These are phyloP conservation scores for Gavialis gangeticus DNA, from an alignment of 2,113 vertebrate genomes.

Conservation along the genomic window DNA sequence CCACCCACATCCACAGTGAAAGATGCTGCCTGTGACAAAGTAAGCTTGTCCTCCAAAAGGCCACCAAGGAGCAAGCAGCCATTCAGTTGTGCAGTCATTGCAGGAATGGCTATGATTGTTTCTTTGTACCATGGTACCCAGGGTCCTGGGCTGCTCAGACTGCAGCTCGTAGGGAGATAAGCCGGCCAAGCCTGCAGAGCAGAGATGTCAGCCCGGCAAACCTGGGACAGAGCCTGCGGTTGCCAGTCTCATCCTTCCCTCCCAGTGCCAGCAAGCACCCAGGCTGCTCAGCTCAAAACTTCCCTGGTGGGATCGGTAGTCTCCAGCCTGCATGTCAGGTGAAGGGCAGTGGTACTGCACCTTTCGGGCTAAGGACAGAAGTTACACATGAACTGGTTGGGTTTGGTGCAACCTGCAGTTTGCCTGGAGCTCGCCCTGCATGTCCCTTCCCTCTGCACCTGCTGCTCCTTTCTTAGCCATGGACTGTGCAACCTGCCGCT, in stretches of 20 bases:
- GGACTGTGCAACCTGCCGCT: background rate
- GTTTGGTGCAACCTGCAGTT: background rate
- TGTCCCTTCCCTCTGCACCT: background rate
- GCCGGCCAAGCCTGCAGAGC: background rate
- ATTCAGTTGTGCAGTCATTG: background rate
- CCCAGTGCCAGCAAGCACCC: background rate
- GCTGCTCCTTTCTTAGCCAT: background rate
- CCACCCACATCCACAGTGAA: background rate
- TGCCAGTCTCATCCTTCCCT: background rate
- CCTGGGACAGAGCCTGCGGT: background rate
- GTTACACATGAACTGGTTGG: no score
- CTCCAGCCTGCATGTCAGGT: background rate
- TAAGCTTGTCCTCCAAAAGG: background rate
- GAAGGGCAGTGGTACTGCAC: background rate
- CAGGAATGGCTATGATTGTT: background rate
- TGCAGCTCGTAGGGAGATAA: no score
- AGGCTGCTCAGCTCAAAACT: background rate
- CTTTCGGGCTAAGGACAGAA: background rate
- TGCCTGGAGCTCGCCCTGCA: background rate
- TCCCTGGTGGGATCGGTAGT: background rate
- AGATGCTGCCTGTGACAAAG: background rate
- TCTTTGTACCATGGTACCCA: no score
- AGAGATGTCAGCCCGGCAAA: background rate
- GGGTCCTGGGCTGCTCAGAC: background rate
- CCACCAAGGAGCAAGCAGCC: background rate